These are phyloP conservation scores for Lampris incognitus DNA, from an alignment of 2,113 vertebrate genomes.

Conservation along the genomic window DNA sequence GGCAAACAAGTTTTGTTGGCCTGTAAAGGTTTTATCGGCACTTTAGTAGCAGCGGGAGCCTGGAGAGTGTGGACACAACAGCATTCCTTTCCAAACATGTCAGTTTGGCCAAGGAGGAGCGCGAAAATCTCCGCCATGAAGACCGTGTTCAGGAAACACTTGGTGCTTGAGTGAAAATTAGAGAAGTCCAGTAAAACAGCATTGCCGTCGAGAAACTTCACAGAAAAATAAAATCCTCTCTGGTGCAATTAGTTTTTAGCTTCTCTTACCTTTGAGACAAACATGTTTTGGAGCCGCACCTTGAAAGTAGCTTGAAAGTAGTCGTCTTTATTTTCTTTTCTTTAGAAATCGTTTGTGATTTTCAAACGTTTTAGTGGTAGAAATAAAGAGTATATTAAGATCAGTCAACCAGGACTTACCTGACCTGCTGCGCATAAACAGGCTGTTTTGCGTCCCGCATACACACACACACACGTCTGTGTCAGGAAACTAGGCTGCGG, in stretches of 20 bases:
- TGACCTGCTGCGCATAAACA: conserved; percentile 38
- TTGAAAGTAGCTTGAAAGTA: neutral
- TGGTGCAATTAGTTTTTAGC: conserved; percentile 23
- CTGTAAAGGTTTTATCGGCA: conserved; percentile 84
- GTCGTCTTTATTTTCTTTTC: neutral
- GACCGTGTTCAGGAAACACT: conserved; percentile 59
- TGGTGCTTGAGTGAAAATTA: conserved; percentile 57
- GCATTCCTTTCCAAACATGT: conserved; percentile 85
- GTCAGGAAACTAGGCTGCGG: conserved; percentile 60
- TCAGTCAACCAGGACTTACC: conserved; percentile 59
- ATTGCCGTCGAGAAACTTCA: conserved; percentile 51
- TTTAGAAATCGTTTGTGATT: neutral
- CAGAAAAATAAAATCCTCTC: conserved; percentile 24
- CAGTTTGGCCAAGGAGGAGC: conserved; percentile 76
- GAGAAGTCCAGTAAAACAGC: conserved; percentile 58
- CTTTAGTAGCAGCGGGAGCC: conserved; percentile 83
- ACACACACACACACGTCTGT: conserved; percentile 54
- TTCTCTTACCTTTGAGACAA: conserved; percentile 14
- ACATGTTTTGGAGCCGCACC: conserved; percentile 3
- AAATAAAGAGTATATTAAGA: conserved; percentile 14
- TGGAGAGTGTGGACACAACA: conserved; percentile 71
- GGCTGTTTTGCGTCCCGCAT: conserved; percentile 40
- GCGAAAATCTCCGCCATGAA: conserved; percentile 49
- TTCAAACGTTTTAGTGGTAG: neutral
- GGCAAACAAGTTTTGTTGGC: conserved; percentile 82